Base-by-base conservation (phyloP, 2,797 vertebrate species). In the Tapirus indicus region DNA sequence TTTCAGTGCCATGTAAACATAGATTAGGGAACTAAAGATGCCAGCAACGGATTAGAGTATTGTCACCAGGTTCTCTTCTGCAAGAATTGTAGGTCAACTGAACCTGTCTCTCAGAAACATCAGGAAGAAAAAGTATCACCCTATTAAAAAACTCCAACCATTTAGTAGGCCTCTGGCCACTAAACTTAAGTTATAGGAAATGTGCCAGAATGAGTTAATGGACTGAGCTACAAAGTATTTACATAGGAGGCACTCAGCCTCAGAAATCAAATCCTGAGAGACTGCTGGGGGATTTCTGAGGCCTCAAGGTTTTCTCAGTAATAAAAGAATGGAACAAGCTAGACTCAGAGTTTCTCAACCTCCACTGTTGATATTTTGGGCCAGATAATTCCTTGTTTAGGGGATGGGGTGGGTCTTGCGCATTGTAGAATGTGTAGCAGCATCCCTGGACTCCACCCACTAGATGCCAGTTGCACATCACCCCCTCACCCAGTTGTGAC, bases 1-100 rank as follows among this genome's bases (percentile, higher is more conserved):
- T 96, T 96, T 97, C 44, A 80, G 88, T 66, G 92, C 75, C 9
- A 1, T 85, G 96, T 96, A 97, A 97, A 97, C 78, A 97, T 0
- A 97, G 96, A 97, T 96, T 75, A 96, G 92, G 92, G 58, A 95
- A 56, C 29, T 56, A 94, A 78, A 86, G 80, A 97, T 83, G 93
- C 84, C 95, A 97, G 88, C 87, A 94, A 97, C 97, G 92, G 84
- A 97, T 82, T 69, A 89, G 14, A 75, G 56, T 62, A 90, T 11
- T 75, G 93, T 96, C 77, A 79, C 87, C 68, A 96, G 96, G 94
- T 92, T 95, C 69, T 95, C 80, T 84, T 93, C 69, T 87, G 25
- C 25, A 85, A 97, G 88, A 91, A 85, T 23, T 95, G 10, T 47
- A 75, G 74, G 80, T 71, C 79, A 97, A 85, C 52, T 84, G 23